Conservation (phyloP, 2,113 vertebrate genomes). For the Morone saxatilis region DNA sequence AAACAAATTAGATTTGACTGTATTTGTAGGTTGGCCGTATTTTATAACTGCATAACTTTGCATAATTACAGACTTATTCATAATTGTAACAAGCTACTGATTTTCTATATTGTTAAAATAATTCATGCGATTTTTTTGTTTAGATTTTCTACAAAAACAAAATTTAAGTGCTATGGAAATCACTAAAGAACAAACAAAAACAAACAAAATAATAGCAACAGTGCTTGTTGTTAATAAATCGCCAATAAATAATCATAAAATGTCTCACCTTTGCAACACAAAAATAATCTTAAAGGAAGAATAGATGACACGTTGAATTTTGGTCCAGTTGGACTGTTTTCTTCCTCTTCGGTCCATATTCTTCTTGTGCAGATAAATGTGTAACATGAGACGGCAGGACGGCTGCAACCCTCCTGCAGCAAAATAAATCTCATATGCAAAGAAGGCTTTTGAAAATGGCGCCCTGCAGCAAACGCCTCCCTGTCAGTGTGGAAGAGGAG, state of each 20-base stretch:
- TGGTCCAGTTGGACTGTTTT: slow-evolving; percentile 28
- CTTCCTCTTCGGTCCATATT: slow-evolving; percentile 22
- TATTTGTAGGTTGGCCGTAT: neutral
- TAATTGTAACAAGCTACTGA: neutral
- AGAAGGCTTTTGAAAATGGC: slow-evolving; percentile 81
- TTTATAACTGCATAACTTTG: neutral
- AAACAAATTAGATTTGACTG: no score
- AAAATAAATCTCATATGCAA: slow-evolving; percentile 73
- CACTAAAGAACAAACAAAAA: neutral
- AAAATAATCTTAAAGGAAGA: neutral
- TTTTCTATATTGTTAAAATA: neutral
- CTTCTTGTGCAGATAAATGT: slow-evolving; percentile 30
- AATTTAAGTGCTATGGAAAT: neutral
- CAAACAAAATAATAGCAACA: neutral
- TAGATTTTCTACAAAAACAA: neutral
- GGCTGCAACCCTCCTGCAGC: slow-evolving; percentile 61
- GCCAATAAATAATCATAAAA: slow-evolving; percentile 18
- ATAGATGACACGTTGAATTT: neutral
- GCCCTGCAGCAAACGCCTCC: slow-evolving; percentile 71
- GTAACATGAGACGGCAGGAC: slow-evolving; percentile 74
- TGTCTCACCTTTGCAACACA: slow-evolving; percentile 60
- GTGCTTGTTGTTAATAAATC: neutral
- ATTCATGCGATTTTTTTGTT: neutral
- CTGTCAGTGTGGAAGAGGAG: slow-evolving; percentile 40
- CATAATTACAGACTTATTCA: neutral